Percentiles rank a stretch among this genome's conserved stretches.
phyloP scores from a whole-genome alignment of 2,888 invertebrate genomes.

The Capitulum mitella region DNA sequence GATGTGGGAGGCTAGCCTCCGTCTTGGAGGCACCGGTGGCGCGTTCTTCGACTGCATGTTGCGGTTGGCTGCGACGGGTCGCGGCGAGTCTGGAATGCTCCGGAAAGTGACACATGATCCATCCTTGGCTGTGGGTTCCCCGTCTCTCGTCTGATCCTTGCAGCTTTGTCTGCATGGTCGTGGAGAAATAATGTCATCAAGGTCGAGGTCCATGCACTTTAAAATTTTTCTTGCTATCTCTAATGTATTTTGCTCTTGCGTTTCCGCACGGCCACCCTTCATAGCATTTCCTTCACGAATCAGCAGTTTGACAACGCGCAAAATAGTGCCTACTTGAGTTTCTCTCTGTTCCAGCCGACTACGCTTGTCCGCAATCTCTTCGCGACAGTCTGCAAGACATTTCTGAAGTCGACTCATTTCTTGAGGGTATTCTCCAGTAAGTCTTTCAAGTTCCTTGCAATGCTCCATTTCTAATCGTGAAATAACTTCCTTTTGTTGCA shows the following conservation, averaged over 20 bases:
- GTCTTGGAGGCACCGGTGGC: background rate
- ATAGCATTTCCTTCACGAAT: constrained; percentile 2
- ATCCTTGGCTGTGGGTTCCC: background rate
- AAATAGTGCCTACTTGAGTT: background rate
- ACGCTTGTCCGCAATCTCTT: background rate
- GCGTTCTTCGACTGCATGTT: background rate
- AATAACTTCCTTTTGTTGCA: background rate
- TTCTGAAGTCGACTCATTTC: background rate
- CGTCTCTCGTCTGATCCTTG: too few relatives aligned
- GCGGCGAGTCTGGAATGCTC: background rate
- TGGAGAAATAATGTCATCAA: background rate
- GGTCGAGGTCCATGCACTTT: background rate
- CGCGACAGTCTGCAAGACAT: background rate
- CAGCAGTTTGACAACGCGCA: background rate
- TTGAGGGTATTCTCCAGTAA: background rate
- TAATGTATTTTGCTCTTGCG: background rate
- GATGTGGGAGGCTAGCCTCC: background rate
- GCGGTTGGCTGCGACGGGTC: background rate
- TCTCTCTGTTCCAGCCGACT: background rate
- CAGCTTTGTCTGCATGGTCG: background rate
- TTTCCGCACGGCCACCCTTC: background rate
- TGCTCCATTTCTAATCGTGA: background rate
- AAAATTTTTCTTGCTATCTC: background rate
- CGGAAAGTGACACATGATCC: background rate
- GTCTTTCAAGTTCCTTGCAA: background rate